A percentile compares a stretch with the other conserved stretches of the same genome.
Conservation (phyloP, 1,140 invertebrate genomes). For the Diachasma alloeum region DNA sequence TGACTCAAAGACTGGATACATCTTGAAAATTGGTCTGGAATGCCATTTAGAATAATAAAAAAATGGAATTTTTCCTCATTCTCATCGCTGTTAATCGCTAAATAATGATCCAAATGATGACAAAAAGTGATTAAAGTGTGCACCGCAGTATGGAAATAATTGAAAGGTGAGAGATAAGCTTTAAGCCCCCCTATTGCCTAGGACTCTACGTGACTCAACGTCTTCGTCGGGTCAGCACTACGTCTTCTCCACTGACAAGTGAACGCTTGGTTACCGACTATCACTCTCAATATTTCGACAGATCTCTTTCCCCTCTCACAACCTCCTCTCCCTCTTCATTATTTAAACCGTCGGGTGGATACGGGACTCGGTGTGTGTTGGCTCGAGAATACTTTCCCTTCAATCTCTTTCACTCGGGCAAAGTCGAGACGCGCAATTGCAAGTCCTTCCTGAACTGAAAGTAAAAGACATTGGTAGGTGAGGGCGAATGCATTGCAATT, state of each 20-base stretch:
- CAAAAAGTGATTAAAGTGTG: no score
- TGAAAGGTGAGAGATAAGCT: background rate
- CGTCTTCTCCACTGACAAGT: background rate
- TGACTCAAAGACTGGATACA: no score
- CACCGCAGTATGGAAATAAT: background rate
- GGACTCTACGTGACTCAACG: constrained; percentile 2
- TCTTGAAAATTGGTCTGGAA: no score
- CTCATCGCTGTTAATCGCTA: no score
- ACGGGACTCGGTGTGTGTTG: background rate
- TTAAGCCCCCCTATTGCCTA: background rate
- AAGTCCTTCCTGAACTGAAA: background rate
- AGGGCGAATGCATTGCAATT: background rate
- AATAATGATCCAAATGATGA: no score
- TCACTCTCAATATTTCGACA: constrained; percentile 18
- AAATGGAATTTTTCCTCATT: no score
- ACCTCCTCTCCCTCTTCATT: background rate
- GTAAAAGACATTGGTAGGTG: background rate
- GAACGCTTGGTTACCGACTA: background rate
- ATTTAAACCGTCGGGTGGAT: background rate
- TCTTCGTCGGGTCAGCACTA: constrained; percentile 4
- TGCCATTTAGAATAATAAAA: no score
- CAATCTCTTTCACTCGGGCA: constrained; percentile 6
- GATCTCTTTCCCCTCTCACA: background rate
- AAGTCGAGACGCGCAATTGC: background rate
- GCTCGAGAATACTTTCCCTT: background rate